A percentile compares a stretch with the other conserved stretches of the same genome.
These are phyloP conservation scores for Melanostoma mellinum DNA, from an alignment of 2,888 invertebrate genomes.

Conservation along the genomic window DNA sequence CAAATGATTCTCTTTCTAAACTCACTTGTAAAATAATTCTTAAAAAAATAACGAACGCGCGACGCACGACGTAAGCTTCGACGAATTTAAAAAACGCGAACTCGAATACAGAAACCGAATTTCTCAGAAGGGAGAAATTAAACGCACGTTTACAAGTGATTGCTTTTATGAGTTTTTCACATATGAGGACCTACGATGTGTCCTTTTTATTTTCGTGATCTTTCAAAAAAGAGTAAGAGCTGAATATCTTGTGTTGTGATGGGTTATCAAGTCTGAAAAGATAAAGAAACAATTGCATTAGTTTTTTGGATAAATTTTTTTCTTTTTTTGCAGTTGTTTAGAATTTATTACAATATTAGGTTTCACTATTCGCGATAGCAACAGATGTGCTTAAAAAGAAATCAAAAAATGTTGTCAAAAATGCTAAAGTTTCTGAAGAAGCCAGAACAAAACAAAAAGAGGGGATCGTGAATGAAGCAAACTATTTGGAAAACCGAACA, in stretches of 20 bases:
- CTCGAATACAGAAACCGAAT: slow-evolving; percentile 30
- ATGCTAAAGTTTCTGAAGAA: too few species aligned
- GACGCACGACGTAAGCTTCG: slow-evolving; percentile 47
- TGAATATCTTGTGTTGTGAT: not conserved
- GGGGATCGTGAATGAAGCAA: too few species aligned
- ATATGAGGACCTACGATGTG: not conserved
- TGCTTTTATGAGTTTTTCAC: slow-evolving; percentile 11
- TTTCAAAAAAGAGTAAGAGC: too few species aligned
- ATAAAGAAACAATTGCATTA: not conserved
- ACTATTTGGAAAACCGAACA: too few species aligned
- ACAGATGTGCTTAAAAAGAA: too few species aligned
- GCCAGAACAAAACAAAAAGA: too few species aligned
- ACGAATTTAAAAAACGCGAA: slow-evolving; percentile 54
- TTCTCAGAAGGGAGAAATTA: slow-evolving; percentile 29
- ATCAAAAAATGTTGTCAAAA: too few species aligned
- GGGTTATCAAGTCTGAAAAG: slow-evolving; percentile 31
- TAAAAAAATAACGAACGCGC: slow-evolving; percentile 27
- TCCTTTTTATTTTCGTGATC: slow-evolving; percentile 8
- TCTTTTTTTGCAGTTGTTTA: too few species aligned
- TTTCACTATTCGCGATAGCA: too few species aligned
- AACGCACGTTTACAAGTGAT: slow-evolving; percentile 28
- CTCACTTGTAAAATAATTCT: slow-evolving; percentile 51
- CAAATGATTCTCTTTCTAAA: slow-evolving; percentile 11
- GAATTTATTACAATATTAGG: too few species aligned
- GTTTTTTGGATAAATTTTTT: too few species aligned